Evolutionary conservation across 2,888 invertebrate genomes (phyloP).

Genomic region (Conus canariensis): DNA sequence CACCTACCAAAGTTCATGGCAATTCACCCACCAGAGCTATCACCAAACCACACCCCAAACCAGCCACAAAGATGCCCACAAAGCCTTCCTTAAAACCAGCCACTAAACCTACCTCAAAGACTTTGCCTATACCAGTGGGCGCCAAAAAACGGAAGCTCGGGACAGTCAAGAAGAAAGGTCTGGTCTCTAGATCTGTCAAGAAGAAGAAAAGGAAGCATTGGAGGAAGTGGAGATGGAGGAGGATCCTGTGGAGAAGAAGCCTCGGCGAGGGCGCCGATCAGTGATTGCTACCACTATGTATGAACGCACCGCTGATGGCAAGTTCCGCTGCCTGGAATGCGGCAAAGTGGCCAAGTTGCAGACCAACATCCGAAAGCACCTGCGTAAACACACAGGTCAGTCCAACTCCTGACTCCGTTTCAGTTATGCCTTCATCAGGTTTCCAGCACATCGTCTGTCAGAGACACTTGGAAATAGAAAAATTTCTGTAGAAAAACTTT

Average conservation of each 20-base stretch:
- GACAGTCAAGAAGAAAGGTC: neutral
- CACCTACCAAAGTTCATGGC: neutral
- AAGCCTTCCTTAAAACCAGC: too few species aligned
- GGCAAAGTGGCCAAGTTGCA: conserved; percentile 26
- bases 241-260: neutral
- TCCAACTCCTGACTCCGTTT: too few species aligned
- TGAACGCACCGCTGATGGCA: conserved; percentile 18
- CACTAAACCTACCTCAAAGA: neutral
- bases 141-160: conserved; percentile 11
- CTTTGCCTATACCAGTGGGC: neutral
- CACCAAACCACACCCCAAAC: neutral
- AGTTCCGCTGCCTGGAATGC: conserved; percentile 22
- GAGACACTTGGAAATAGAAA: too few species aligned
- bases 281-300: conserved; percentile 4
- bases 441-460: too few species aligned
- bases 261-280: neutral
- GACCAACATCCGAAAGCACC: conserved; percentile 34
- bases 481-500: too few species aligned
- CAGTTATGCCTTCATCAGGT: too few species aligned
- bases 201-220: neutral
- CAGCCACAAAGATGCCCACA: neutral
- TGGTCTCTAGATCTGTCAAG: neutral
- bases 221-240: neutral
- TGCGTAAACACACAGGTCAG: conserved; percentile 25
- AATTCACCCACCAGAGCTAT: neutral